Evolutionary conservation across 1,140 invertebrate genomes (phyloP), one percentile per base, ranked within the genome.

Genomic region (Zophobas morio): DNA sequence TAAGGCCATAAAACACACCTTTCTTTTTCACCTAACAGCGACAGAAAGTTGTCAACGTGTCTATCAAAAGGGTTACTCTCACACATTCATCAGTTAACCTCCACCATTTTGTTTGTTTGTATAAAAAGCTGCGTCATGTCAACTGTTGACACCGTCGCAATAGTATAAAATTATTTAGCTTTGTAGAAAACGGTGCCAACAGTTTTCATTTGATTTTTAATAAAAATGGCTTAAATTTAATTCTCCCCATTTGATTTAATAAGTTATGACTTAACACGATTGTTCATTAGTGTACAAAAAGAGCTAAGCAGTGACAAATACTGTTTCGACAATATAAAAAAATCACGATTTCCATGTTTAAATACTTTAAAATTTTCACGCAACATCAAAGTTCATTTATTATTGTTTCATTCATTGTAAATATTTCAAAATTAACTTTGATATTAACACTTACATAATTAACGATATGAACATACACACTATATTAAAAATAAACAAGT

Each of bases 51-150:
- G 49, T 20, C 49, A 51, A 51, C 49, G 20, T 51, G n/a, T 35
- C 57, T 74, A 63, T 53, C 63, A 63, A 63, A 51, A 78, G 36
- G 76, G 37, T 37, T 76, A 53, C 77, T 74, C 54, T 76, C 79
- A 75, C 70, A 76, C 76, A 76, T 71, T 79, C 78, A 77, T 63
- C 74, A 70, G 70, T 66, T 70, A 78, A 81, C 81, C 81, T 80
- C 82, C 82, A 83, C 81, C 81, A 81, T 75, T 81, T 81, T 66
- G 72, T 76, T 51, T 80, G 73, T 76, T 51, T 80, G 73, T 81
- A 79, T 77, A 83, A 81, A 79, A 83, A 82, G 78, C 80, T 82
- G 81, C 79, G 66, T 63, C 78, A 2, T 51, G n/a, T 34, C 35
- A 72, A 75, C 57, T 63, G 5, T 39, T 63, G 57, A 63, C 57